Evolutionary conservation across 1,140 invertebrate species (phyloP).

Genomic region (Rhynchophorus ferrugineus): DNA sequence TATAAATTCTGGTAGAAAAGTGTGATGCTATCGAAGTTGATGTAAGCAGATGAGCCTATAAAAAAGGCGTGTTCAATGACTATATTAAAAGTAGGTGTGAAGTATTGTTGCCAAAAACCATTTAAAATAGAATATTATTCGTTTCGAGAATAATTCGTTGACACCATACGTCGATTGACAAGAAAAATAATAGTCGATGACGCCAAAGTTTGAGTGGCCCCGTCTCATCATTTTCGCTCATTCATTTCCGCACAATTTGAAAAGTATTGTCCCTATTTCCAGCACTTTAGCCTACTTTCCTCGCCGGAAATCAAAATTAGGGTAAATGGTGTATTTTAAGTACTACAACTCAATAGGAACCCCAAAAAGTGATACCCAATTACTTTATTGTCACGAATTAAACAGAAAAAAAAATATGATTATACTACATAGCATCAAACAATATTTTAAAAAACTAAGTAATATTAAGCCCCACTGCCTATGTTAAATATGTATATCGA

Average conservation of each 20-base stretch:
- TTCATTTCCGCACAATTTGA: constrained; percentile 6
- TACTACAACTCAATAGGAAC: not conserved
- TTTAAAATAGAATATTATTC: not conserved
- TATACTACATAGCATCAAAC: too few species aligned
- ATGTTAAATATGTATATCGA: too few species aligned
- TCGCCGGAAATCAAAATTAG: not conserved
- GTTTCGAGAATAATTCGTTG: not conserved
- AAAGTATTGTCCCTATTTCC: not conserved
- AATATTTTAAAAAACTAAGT: too few species aligned
- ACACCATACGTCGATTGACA: not conserved
- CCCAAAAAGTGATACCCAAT: too few species aligned
- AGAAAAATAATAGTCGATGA: constrained; percentile 2
- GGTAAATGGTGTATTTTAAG: not conserved
- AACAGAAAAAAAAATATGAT: too few species aligned
- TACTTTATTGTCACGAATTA: too few species aligned
- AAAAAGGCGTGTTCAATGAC: not conserved
- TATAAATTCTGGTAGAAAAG: too few species aligned
- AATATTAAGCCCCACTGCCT: too few species aligned
- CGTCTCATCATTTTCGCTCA: not conserved
- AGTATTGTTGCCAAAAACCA: not conserved
- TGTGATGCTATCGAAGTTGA: too few species aligned
- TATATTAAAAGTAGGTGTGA: not conserved
- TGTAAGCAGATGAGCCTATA: not conserved
- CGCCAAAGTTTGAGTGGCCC: not conserved
- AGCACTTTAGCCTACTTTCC: not conserved